A percentile compares a stretch with the other conserved stretches of the same genome.
Conservation (phyloP, 1,140 invertebrate genomes). For the Tetramorium parvispinum region DNA sequence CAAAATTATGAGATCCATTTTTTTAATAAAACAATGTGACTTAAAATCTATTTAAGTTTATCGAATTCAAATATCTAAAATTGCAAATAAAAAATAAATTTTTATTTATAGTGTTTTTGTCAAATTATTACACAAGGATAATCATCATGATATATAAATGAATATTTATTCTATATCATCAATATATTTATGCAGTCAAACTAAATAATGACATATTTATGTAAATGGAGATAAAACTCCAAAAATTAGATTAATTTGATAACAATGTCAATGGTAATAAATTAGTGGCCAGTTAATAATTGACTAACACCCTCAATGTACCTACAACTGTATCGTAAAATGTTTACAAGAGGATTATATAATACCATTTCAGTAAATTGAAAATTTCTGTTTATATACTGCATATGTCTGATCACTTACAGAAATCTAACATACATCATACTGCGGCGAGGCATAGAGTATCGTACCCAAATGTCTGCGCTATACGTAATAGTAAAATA, state of each 20-base stretch:
- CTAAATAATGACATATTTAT: background rate
- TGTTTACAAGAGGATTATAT: constrained; percentile 10
- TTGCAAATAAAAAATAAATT: background rate
- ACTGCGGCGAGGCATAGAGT: background rate
- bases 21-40: background rate
- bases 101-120: background rate
- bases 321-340: background rate
- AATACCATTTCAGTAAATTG: constrained; percentile 13
- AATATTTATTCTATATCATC: background rate
- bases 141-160: background rate
- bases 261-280: constrained; percentile 16
- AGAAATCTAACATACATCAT: constrained; percentile 49
- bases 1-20: background rate
- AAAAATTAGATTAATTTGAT: constrained; percentile 16
- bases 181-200: background rate
- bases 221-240: background rate
- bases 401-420: background rate
- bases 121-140: background rate
- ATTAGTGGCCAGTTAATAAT: background rate
- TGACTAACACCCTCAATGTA: background rate
- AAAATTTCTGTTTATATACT: background rate
- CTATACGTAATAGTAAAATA: background rate
- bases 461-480: background rate
- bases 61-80: background rate
- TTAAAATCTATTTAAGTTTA: background rate